Evolutionary conservation across 2,797 vertebrate species (phyloP).

Genomic region (Valencia hispanica): DNA sequence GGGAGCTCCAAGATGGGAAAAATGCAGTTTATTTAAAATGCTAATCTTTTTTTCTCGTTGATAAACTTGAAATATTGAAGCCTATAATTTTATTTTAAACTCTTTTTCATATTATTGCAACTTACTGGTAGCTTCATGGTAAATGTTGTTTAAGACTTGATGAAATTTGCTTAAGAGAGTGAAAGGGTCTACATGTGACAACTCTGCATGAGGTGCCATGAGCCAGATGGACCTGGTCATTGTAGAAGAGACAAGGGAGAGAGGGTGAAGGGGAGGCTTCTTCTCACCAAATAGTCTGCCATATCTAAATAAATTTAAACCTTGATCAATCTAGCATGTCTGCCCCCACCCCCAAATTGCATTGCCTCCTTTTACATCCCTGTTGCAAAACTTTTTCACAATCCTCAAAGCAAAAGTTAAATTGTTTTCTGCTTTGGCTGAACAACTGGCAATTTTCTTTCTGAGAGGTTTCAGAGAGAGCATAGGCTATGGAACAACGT

Average conservation of each 20-base stretch:
- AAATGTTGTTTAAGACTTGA: background rate
- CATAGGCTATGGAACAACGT: constrained; percentile 8
- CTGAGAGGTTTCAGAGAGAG: constrained; percentile 15
- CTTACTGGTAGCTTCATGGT: background rate
- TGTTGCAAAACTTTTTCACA: constrained; percentile 23
- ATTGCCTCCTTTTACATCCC: constrained; percentile 29
- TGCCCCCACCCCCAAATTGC: constrained; percentile 24
- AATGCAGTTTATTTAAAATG: constrained; percentile 20
- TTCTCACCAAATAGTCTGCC: constrained; percentile 80
- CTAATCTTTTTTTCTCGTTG: constrained; percentile 5
- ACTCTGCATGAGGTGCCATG: constrained; percentile 14
- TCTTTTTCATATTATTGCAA: constrained; percentile 24
- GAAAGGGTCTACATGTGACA: background rate
- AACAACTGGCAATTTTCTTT: constrained; percentile 32
- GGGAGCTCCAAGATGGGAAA: constrained; percentile 40
- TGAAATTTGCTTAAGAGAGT: background rate
- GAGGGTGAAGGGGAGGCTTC: constrained; percentile 82
- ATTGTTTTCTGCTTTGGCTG: constrained; percentile 42
- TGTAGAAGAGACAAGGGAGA: constrained; percentile 70
- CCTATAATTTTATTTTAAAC: constrained; percentile 32
- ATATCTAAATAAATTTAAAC: constrained; percentile 83
- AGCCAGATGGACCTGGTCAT: constrained; percentile 69
- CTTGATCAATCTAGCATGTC: constrained; percentile 79
- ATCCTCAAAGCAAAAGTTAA: constrained; percentile 30
- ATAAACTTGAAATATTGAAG: constrained; percentile 1